Percentiles rank a stretch among this genome's conserved stretches.
phyloP scores from a whole-genome alignment of 2,888 invertebrate species.

The Pteria penguin region DNA sequence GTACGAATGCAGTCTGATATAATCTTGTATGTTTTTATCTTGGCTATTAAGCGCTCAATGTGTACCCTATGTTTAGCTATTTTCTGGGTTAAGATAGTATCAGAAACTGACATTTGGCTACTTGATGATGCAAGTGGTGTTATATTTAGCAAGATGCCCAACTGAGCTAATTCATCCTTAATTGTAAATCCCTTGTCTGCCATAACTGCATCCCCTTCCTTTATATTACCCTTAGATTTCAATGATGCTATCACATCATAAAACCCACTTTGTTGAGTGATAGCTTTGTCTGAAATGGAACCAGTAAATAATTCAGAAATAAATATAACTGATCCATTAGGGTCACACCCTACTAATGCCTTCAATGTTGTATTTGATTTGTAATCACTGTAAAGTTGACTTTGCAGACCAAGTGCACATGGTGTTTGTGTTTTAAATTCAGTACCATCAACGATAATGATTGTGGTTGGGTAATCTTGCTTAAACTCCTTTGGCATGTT shows the following conservation, averaged over 20 bases:
- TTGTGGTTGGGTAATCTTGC: conserved; percentile 40
- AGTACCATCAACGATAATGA: conserved; percentile 47
- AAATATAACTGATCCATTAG: conserved; percentile 33
- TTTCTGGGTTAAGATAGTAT: too few relatives aligned
- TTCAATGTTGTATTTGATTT: conserved; percentile 32
- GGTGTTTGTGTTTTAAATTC: conserved; percentile 44
- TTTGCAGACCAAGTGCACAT: conserved; percentile 31
- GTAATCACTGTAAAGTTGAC: conserved; percentile 36
- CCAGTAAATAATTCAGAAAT: conserved; percentile 23
- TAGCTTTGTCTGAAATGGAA: conserved; percentile 25
- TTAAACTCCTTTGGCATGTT: conserved; percentile 44
- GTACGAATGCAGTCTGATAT: neutral
- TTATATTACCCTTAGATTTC: neutral
- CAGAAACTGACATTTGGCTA: conserved; percentile 18
- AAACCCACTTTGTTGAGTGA: conserved; percentile 14
- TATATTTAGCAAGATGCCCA: conserved; percentile 13
- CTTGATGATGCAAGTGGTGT: conserved; percentile 16
- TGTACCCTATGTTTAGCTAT: conserved; percentile 40
- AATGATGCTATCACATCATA: neutral
- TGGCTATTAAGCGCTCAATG: conserved; percentile 25
- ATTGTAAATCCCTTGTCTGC: conserved; percentile 14
- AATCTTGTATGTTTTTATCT: conserved; percentile 22
- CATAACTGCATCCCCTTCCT: conserved; percentile 23
- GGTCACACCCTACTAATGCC: conserved; percentile 23
- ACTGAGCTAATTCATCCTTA: too few relatives aligned